Percentiles rank a stretch among this genome's conserved stretches.
Conservation (phyloP, 1,140 invertebrate species). For the Hylaeus volcanicus region DNA sequence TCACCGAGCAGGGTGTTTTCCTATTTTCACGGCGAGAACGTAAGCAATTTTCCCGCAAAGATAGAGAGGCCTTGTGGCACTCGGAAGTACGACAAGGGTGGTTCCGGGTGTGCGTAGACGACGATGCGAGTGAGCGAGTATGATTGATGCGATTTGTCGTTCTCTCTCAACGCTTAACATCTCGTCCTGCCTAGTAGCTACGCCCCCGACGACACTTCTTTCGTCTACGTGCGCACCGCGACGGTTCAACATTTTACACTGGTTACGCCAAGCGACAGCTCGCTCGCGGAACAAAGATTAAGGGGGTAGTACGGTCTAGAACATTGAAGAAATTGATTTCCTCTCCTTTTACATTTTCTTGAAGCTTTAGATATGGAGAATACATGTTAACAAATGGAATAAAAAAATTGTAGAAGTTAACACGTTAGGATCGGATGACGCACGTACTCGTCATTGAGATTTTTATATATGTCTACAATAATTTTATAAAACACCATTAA, state of each 20-base stretch:
- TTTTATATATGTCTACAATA: too few species aligned
- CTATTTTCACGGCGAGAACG: slow-evolving; percentile 52
- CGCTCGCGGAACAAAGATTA: not conserved
- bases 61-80: slow-evolving; percentile 58
- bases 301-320: too few species aligned
- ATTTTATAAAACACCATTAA: too few species aligned
- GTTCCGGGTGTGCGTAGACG: slow-evolving; percentile 48
- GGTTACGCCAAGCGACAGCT: not conserved
- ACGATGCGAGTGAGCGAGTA: slow-evolving; percentile 68
- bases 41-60: slow-evolving; percentile 66
- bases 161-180: slow-evolving; percentile 54
- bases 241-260: not conserved
- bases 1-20: slow-evolving; percentile 34
- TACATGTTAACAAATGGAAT: too few species aligned
- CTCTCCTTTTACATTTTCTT: too few species aligned
- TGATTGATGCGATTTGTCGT: slow-evolving; percentile 70
- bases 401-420: too few species aligned
- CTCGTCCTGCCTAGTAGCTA: slow-evolving; percentile 44
- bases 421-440: too few species aligned
- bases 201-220: slow-evolving; percentile 31
- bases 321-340: too few species aligned
- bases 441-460: too few species aligned
- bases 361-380: too few species aligned
- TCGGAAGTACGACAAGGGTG: not conserved
- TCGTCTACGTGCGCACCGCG: not conserved